Conservation (phyloP, 2,888 invertebrate species). For the Osmoderma eremita region DNA sequence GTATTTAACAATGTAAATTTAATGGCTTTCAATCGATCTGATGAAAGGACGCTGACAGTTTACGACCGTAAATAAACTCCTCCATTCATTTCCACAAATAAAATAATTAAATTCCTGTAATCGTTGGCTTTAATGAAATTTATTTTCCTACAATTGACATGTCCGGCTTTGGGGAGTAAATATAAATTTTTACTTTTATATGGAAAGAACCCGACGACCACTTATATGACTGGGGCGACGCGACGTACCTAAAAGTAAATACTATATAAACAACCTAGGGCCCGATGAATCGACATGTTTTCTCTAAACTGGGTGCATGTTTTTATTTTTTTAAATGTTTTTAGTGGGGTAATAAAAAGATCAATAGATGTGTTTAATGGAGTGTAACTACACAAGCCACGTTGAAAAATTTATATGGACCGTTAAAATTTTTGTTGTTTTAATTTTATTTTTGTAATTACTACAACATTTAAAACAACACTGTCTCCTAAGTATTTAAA, state of each 20-base stretch:
- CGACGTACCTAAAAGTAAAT: constrained; percentile 12
- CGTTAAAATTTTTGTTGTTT: background rate
- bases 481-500: too few relatives aligned
- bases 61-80: constrained; percentile 44
- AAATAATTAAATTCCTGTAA: constrained; percentile 44
- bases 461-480: too few relatives aligned
- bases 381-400: constrained; percentile 4
- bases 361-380: constrained; percentile 22
- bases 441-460: too few relatives aligned
- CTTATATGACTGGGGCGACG: constrained; percentile 12
- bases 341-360: constrained; percentile 7
- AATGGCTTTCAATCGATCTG: constrained; percentile 42
- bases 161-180: constrained; percentile 7
- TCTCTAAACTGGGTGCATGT: constrained; percentile 14
- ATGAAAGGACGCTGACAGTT: constrained; percentile 40
- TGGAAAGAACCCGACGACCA: constrained; percentile 4
- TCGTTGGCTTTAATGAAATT: constrained; percentile 39
- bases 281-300: constrained; percentile 23
- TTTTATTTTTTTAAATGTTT: constrained; percentile 12
- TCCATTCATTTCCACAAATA: constrained; percentile 41
- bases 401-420: background rate
- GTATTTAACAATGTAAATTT: constrained; percentile 43
- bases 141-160: constrained; percentile 28
- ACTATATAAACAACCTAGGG: constrained; percentile 19
- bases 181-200: constrained; percentile 33